Evolutionary conservation across 2,113 vertebrate species (phyloP), one percentile per base, ranked within the genome.

Genomic region (Corythornis vintsioides): DNA sequence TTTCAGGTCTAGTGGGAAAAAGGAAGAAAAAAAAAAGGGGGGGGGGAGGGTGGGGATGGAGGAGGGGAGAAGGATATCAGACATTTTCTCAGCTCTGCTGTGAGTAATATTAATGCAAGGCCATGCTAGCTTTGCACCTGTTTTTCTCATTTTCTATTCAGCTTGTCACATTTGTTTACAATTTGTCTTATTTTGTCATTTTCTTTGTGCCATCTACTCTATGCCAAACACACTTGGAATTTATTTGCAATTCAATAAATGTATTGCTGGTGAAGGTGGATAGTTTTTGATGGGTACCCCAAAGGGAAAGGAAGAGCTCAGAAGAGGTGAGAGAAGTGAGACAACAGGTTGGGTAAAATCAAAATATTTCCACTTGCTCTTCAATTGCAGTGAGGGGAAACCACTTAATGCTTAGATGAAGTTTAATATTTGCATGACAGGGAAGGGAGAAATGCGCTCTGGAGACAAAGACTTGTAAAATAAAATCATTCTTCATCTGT

Each of bases 131-230:
- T 90, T 84, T 91, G 59, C 84, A 94, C 77, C 83, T 88, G 70
- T n/a, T 89, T 93, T 92, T 85, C 88, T 80, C 79, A 83, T 94
- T 92, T 95, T 89, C 56, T 91, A 69, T 95, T 96, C 83, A 76
- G 38, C 64, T 95, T 91, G 91, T 83, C 85, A 91, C 42, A 88
- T 89, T 95, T 95, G 63, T 96, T 94, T 96, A 88, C 59, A 92
- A 88, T 91, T 95, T 87, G 38, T 93, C 85, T 95, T 94, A 89
- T 94, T 95, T 91, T 94, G 60, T 91, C 55, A 77, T 83, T 91
- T 95, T 92, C 79, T 90, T 82, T 91, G 59, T 95, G 63, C 42
- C 56, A 89, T 80, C 67, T 71, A 42, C 42, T 28, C 72, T 77
- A 50, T 70, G 28, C 64, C 75, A 83, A 94, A 89, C 63, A 76